Conservation (phyloP, 2,113 vertebrate species). For the Zosterops hypoxanthus region DNA sequence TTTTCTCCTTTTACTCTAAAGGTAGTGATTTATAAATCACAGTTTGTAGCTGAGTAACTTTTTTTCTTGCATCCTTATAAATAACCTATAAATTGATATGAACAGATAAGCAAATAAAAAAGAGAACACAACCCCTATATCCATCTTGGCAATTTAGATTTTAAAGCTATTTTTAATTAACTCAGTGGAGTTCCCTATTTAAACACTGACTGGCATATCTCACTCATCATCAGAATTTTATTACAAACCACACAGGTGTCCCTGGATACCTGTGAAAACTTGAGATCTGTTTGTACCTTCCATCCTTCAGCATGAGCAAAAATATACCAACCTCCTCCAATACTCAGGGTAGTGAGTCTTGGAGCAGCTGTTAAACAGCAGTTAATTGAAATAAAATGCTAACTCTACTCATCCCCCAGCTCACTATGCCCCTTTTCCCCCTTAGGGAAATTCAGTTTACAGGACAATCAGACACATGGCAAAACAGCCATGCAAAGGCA, state of each 20-base stretch:
- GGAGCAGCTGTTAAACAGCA: not conserved
- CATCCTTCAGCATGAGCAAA: not conserved
- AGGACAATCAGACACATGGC: not conserved
- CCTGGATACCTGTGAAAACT: not conserved
- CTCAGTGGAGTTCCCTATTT: not conserved
- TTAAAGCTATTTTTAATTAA: not conserved
- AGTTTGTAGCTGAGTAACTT: not conserved
- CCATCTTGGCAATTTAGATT: not conserved
- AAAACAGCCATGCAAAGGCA: not conserved
- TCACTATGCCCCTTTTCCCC: not conserved
- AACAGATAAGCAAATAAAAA: not conserved
- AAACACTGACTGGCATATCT: not conserved
- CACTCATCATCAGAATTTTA: not conserved
- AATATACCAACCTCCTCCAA: fast-evolving
- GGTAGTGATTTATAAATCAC: not conserved
- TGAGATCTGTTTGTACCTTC: not conserved
- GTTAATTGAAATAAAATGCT: not conserved
- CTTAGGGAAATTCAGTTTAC: not conserved
- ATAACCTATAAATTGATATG: not conserved
- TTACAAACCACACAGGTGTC: not conserved
- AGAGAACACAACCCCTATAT: not conserved
- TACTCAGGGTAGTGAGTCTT: not conserved
- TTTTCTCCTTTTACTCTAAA: not conserved
- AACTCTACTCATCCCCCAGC: not conserved
- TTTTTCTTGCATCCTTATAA: not conserved